These are phyloP conservation scores for Arvicanthis niloticus DNA, from an alignment of 2,113 vertebrate species.

Conservation along the genomic window DNA sequence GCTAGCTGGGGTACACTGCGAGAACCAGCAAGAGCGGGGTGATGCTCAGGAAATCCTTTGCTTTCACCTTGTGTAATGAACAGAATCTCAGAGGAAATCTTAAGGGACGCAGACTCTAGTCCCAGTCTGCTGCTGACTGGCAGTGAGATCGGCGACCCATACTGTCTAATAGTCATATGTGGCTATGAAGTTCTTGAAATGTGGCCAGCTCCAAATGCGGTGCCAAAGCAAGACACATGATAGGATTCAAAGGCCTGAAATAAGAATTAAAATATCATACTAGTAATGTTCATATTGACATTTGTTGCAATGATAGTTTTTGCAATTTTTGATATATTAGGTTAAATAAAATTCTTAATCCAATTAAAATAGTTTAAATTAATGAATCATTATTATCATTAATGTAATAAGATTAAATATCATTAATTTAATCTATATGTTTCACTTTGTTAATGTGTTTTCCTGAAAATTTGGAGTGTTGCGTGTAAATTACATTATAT, in stretches of 20 bases:
- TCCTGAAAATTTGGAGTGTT: not conserved
- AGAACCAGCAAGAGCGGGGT: not conserved
- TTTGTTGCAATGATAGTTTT: not conserved
- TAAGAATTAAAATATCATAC: not conserved
- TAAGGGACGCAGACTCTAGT: not conserved
- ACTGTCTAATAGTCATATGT: accelerated
- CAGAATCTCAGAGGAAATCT: not conserved
- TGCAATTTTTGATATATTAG: not conserved
- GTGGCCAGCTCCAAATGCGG: not conserved
- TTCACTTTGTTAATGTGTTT: constrained; percentile 47
- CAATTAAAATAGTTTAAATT: not conserved
- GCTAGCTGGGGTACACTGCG: not conserved
- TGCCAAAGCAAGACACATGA: not conserved
- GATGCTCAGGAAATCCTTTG: not conserved
- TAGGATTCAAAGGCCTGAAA: not conserved
- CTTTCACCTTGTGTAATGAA: not conserved
- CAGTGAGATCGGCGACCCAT: not conserved
- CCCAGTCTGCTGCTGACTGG: not conserved
- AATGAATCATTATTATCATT: not conserved
- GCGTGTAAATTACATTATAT: not conserved
- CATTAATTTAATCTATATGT: not conserved
- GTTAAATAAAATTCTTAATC: constrained; percentile 6
- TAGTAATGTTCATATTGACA: not conserved
- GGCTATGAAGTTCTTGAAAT: not conserved
- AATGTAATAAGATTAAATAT: not conserved